phyloP scores from a whole-genome alignment of 2,888 invertebrate species.

The Campopleginae sp. region DNA sequence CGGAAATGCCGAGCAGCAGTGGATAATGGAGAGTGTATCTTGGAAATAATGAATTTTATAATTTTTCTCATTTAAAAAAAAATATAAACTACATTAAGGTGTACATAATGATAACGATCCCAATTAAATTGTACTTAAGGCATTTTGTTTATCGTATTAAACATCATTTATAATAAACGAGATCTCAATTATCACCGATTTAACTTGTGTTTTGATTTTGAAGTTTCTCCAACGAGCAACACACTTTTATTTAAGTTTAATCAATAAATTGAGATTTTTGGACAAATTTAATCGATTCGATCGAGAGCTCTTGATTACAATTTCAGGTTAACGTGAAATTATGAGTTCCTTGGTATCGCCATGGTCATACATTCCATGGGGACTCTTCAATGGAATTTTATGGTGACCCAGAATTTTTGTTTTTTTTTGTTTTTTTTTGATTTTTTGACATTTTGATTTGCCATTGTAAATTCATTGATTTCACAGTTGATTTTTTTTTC shows the following conservation, averaged over 20 bases:
- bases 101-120: constrained; percentile 62
- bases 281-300: no score
- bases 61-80: constrained; percentile 9
- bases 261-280: no score
- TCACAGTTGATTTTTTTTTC: no score
- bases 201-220: background rate
- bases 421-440: no score
- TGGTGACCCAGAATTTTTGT: no score
- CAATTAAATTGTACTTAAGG: constrained; percentile 41
- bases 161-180: constrained; percentile 50
- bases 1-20: constrained; percentile 87
- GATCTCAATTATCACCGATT: constrained; percentile 45
- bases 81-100: constrained; percentile 38
- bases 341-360: no score
- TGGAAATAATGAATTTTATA: constrained; percentile 86
- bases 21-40: constrained; percentile 88
- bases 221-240: background rate
- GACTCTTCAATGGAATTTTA: no score
- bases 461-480: no score
- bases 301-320: no score
- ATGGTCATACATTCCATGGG: no score
- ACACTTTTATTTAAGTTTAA: background rate
- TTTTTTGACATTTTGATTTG: no score
- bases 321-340: no score
- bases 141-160: constrained; percentile 25